Evolutionary conservation across 2,113 vertebrate species (phyloP).

Genomic region (Tyto alba): DNA sequence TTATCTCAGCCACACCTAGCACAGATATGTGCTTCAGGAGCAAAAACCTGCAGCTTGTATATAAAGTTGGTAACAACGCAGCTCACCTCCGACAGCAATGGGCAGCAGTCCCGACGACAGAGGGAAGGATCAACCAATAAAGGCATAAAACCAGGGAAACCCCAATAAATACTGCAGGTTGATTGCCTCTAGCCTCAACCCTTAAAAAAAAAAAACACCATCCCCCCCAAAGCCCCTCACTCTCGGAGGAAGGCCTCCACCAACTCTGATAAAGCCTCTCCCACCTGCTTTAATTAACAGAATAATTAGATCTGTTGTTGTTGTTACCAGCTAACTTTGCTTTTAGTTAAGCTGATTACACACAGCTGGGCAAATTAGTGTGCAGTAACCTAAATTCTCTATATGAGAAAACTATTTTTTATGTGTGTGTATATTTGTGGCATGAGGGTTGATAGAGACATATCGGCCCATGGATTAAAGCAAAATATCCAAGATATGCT

Average conservation of each 20-base stretch:
- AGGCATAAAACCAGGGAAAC: not conserved
- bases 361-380: not conserved
- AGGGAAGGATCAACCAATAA: not conserved
- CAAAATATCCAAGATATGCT: not conserved
- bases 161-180: not conserved
- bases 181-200: rapidly evolving
- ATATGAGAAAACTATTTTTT: not conserved
- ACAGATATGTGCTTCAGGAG: not conserved
- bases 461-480: not conserved
- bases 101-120: rapidly evolving
- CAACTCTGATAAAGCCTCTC: not conserved
- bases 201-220: not conserved
- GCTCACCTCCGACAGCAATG: not conserved
- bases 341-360: not conserved
- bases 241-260: not conserved
- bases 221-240: rapidly evolving
- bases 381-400: not conserved
- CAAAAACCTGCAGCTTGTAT: not conserved
- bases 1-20: not conserved
- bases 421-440: rapidly evolving
- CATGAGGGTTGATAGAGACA: no score
- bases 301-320: not conserved
- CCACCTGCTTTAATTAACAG: not conserved
- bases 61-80: rapidly evolving
- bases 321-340: not conserved